Evolutionary conservation across 2,888 invertebrate genomes (phyloP), one percentile per base, ranked within the genome.

Genomic region (Gortyna flavago): DNA sequence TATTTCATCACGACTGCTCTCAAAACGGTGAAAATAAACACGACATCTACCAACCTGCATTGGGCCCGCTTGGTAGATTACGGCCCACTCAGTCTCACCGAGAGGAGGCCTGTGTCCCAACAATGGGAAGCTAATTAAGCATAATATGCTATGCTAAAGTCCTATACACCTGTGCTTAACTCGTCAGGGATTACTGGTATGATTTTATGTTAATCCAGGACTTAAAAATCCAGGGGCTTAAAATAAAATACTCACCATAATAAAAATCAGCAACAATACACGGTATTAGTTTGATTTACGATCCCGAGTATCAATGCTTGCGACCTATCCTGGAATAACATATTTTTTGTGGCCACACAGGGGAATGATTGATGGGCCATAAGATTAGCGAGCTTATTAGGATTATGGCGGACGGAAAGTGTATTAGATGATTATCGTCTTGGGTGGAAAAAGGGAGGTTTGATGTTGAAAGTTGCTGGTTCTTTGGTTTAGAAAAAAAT

Each of bases 371-470:
- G 84, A 84, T 84, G 84, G 81, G 75, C 74, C 77, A 70, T 75
- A 75, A 78, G 84, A 84, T 84, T 84, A 84, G 81, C 72, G n/a
- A 54, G 72, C 62, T 84, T 84, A 84, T 84, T 84, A 84, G 84
- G 81, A 81, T 84, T 84, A 84, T 83, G 80, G 78, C 71, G 59
- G 83, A 62, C 64, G 72, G 72, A 81, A 72, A 79, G 84, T 84
- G 80, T 83, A 83, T 83, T 83, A 83, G 83, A 80, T 83, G 80
- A 83, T 83, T 83, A 83, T 83, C 80, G 35, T 72, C 41, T 51
- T 29, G 41, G 51, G 64, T 74, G 35, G 38, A 41, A 69, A 44
- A 61, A 35, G 66, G 68, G 68, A 0, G 35, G 41, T 57, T 21
- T 25, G 64, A 35, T 64, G 62, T 66, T 44, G 13, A 51, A 72